These are phyloP conservation scores for Prorops nasuta DNA, from an alignment of 1,140 invertebrate species.

Conservation along the genomic window DNA sequence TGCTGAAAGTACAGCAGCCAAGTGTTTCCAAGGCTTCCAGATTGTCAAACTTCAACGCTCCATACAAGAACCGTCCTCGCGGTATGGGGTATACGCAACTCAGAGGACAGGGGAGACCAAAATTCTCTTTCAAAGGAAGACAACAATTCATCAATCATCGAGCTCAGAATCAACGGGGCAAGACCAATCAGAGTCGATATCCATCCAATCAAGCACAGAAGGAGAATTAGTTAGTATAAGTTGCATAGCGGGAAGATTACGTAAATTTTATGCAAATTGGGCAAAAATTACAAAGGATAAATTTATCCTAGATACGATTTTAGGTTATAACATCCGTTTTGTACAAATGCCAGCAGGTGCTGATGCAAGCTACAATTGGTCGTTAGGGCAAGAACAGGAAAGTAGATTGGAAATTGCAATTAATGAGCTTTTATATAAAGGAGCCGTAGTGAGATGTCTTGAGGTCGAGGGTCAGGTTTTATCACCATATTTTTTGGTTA, in stretches of 20 bases:
- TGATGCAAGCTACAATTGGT: too few species aligned
- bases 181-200: not conserved
- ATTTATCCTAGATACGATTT: not conserved
- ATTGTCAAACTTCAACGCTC: not conserved
- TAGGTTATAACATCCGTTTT: conserved; percentile 5
- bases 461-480: not conserved
- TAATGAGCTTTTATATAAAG: too few species aligned
- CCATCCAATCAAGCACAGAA: not conserved
- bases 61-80: too few species aligned
- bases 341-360: not conserved
- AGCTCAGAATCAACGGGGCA: not conserved
- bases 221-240: not conserved
- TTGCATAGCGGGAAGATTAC: conserved; percentile 1
- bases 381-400: too few species aligned
- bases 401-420: too few species aligned
- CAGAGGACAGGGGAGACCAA: not conserved
- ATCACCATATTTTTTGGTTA: not conserved
- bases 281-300: not conserved
- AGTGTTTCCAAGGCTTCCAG: not conserved
- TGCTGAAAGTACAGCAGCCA: conserved; percentile 2
- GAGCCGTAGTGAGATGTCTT: not conserved
- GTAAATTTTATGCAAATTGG: not conserved
- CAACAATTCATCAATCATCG: conserved; percentile 1
- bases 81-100: not conserved
- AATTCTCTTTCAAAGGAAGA: conserved; percentile 1